phyloP scores from a whole-genome alignment of 1,140 invertebrate genomes.

The Bursaphelenchus mucronatus region DNA sequence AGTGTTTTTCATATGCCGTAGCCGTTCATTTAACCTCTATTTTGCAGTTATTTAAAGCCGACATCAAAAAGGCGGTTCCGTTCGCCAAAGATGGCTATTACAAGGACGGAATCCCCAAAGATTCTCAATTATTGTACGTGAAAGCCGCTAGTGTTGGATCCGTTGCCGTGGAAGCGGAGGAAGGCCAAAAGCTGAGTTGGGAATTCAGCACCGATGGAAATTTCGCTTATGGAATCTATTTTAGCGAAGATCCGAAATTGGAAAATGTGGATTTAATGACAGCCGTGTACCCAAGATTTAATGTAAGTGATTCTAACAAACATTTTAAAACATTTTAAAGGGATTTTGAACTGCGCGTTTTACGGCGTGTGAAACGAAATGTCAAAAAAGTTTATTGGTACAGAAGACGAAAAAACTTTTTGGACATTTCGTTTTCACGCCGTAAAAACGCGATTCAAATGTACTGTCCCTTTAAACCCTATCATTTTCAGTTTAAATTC shows the following conservation, averaged over 20 bases:
- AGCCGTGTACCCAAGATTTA: constrained; percentile 53
- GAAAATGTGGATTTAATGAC: constrained; percentile 25
- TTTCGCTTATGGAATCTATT: constrained; percentile 55
- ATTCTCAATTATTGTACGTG: constrained; percentile 33
- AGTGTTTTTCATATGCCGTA: no score
- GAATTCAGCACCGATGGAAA: constrained; percentile 54
- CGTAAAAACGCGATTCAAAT: no score
- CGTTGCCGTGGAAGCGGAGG: constrained; percentile 35
- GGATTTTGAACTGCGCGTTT: no score
- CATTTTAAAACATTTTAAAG: constrained; percentile 13
- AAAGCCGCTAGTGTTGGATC: constrained; percentile 46
- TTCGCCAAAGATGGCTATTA: constrained; percentile 47
- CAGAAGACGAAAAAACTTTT: no score
- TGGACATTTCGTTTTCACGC: no score
- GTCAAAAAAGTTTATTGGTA: no score
- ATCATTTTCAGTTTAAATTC: background rate
- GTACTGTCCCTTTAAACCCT: no score
- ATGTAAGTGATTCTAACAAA: constrained; percentile 45
- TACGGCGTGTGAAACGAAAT: no score
- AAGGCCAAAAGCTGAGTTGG: constrained; percentile 52
- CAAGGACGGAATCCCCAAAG: constrained; percentile 25
- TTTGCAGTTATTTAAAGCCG: constrained; percentile 45
- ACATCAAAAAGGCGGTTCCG: constrained; percentile 40
- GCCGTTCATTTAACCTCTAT: background rate
- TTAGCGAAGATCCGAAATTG: constrained; percentile 30